Evolutionary conservation across 2,113 vertebrate species (phyloP).

Genomic region (Lepidothrix coronata): DNA sequence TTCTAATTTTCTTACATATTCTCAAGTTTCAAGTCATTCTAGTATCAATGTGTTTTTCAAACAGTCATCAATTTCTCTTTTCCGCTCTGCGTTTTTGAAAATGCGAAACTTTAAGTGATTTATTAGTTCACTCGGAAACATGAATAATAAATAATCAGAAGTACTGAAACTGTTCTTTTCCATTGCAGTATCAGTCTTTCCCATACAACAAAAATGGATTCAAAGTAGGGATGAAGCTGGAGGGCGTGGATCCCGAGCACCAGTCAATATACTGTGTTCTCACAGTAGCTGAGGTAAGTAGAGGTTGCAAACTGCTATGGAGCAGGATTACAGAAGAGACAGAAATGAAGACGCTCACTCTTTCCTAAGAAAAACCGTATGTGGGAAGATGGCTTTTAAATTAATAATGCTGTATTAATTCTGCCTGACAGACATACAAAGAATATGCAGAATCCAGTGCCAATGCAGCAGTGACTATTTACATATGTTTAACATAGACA

Average conservation of each 20-base stretch:
- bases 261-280: slow-evolving; percentile 94
- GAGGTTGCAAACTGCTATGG: neutral
- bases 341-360: neutral
- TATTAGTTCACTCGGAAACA: neutral
- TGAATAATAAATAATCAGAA: neutral
- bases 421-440: neutral
- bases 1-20: neutral
- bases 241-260: slow-evolving; percentile 93
- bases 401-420: neutral
- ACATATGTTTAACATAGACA: neutral
- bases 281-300: slow-evolving; percentile 87
- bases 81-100: rapidly evolving
- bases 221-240: slow-evolving; percentile 95
- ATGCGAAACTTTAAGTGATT: neutral
- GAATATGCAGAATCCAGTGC: neutral
- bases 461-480: neutral
- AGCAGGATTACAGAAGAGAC: neutral
- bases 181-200: slow-evolving; percentile 88
- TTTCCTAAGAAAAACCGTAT: neutral
- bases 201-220: slow-evolving; percentile 96
- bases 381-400: neutral
- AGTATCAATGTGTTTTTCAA: neutral
- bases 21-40: neutral
- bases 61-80: neutral
- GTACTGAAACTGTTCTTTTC: slow-evolving; percentile 18